phyloP scores from a whole-genome alignment of 64 coral and sea anemone genomes.

The Stichodactyla mertensii region DNA sequence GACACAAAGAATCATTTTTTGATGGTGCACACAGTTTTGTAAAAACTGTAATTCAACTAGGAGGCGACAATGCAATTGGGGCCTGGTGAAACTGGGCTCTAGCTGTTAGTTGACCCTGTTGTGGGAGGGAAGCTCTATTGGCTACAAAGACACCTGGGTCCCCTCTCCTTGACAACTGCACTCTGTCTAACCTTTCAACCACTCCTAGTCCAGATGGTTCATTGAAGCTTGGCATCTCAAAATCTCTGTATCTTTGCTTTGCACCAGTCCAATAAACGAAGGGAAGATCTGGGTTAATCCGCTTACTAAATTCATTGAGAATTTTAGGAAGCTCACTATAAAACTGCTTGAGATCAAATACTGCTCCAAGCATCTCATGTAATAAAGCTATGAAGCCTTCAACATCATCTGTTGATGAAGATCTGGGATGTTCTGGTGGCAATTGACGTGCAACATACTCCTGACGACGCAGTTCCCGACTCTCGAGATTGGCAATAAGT shows the following conservation, averaged over 20 bases:
- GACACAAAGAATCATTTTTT: no score
- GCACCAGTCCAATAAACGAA: conserved; percentile 34
- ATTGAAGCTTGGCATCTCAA: conserved; percentile 33
- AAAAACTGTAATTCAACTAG: background rate
- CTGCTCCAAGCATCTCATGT: background rate
- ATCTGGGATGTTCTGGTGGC: conserved; percentile 31
- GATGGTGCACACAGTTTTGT: no score
- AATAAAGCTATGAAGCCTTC: conserved; percentile 37
- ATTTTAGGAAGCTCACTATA: background rate
- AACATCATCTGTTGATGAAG: conserved; percentile 41
- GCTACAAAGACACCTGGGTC: conserved; percentile 55
- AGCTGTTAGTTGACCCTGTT: conserved; percentile 22
- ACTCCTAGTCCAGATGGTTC: background rate
- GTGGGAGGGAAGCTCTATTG: conserved; percentile 32
- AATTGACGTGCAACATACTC: background rate
- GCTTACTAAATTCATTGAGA: conserved; percentile 5
- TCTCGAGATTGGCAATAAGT: conserved; percentile 29
- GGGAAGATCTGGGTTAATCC: conserved; percentile 23
- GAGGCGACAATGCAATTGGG: conserved; percentile 15
- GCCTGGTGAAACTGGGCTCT: conserved; percentile 30
- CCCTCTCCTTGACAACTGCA: conserved; percentile 29
- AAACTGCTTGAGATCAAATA: conserved; percentile 27
- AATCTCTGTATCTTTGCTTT: conserved; percentile 31
- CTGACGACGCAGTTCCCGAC: background rate
- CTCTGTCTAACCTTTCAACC: conserved; percentile 26